A percentile compares a stretch with the other conserved stretches of the same genome.
Evolutionary conservation across 2,113 vertebrate genomes (phyloP).

Genomic region (Capreolus pygargus): DNA sequence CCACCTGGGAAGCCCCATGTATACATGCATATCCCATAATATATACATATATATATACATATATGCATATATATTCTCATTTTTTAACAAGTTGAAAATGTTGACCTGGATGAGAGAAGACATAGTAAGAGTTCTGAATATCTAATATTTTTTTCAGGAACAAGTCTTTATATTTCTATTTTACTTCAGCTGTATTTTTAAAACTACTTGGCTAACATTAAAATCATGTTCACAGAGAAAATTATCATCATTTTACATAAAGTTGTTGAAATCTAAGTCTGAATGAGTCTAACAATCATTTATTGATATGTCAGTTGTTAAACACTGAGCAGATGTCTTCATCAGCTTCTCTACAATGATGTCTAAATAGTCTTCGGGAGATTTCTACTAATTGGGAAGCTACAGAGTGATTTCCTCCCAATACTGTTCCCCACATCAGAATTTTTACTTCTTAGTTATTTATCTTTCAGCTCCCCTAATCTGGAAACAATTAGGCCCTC

Average conservation of each 20-base stretch:
- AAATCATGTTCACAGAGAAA: not conserved
- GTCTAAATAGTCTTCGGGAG: not conserved
- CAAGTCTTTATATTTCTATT: not conserved
- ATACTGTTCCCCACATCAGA: not conserved
- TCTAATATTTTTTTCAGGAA: not conserved
- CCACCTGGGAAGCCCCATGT: not conserved
- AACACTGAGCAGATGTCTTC: not conserved
- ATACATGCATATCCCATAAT: not conserved
- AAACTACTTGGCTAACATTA: not conserved
- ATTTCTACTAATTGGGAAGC: not conserved
- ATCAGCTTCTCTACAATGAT: not conserved
- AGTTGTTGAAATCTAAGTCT: not conserved
- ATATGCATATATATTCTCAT: not conserved
- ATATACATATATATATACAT: not conserved
- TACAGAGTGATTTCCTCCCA: not conserved
- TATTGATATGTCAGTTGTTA: not conserved
- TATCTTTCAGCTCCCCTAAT: not conserved
- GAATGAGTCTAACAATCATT: not conserved
- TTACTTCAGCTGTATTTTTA: not conserved
- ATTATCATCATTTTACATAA: not conserved
- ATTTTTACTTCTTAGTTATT: not conserved
- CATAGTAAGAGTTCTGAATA: not conserved
- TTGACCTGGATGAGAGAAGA: not conserved
- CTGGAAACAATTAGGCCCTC: not conserved
- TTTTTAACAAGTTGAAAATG: not conserved